Evolutionary conservation across 2,797 vertebrate species (phyloP), one percentile per base, ranked within the genome.

Genomic region (Spatula versicolor): DNA sequence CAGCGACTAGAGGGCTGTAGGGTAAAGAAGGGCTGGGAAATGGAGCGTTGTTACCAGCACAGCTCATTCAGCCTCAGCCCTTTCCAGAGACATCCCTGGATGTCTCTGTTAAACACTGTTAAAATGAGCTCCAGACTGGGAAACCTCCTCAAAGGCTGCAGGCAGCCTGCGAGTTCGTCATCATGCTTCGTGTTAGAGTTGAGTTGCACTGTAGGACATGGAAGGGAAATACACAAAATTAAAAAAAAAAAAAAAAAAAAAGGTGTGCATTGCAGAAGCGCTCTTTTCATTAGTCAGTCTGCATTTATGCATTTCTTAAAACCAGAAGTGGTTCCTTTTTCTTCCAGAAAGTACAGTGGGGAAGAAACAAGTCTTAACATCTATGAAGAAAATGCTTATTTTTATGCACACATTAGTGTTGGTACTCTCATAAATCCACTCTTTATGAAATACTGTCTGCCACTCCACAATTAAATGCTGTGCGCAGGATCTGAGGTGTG

Each of bases 61-160:
- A 5, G n/a, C 41, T 91, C 68, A 23, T 30, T 25, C 37, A 86
- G 83, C 58, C 76, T 69, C 50, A 52, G 58, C 66, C 19, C 43
- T 33, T 88, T 35, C 55, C 83, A 69, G 91, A 78, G 41, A 8
- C n/a, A 54, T 50, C 74, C 52, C 68, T 52, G 77, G n/a, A n/a
- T 43, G 43, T 43, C 43, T 43, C 43, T 43, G 43, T 43, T 43
- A 43, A 82, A 74, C 46, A 52, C 35, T 75, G 66, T 30, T 64
- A 46, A 33, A 93, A 73, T 6, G 28, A 94, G 60, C 90, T 90
- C 78, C 63, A 93, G 90, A 63, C 52, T 83, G 68, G 88, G 55
- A 90, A 88, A 88, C 41, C 63, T 90, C 50, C 78, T 55, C 63
- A 59, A 59, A 43, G 62, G 33, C 69, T 90, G 54, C 50, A 78